phyloP scores from a whole-genome alignment of 2,888 invertebrate species.

The Euproctis similis region DNA sequence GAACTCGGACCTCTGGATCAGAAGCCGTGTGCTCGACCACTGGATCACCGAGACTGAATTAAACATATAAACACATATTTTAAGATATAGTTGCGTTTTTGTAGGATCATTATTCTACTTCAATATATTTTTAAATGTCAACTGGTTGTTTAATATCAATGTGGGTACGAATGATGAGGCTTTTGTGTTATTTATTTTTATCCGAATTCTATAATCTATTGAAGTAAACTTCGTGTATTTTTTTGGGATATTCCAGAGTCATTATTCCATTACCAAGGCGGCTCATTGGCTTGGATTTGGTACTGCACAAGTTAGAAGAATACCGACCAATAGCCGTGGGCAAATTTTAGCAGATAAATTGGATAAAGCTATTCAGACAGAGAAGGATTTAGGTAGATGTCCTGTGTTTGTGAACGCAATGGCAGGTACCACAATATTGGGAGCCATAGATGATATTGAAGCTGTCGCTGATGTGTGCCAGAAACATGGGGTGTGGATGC shows the following conservation, averaged over 20 bases:
- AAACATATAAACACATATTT: too few relatives aligned
- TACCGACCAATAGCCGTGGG: constrained; percentile 81
- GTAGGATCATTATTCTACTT: too few relatives aligned
- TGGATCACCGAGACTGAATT: too few relatives aligned
- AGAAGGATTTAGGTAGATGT: constrained; percentile 57
- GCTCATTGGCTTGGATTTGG: constrained; percentile 91
- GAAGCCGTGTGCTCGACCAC: too few relatives aligned
- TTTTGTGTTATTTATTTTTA: too few relatives aligned
- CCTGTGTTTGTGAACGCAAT: constrained; percentile 85
- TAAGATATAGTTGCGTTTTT: not conserved
- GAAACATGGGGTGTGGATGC: constrained; percentile 84
- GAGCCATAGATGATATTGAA: constrained; percentile 86
- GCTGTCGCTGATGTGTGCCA: constrained; percentile 81
- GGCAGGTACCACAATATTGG: constrained; percentile 88
- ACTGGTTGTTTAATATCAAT: too few relatives aligned
- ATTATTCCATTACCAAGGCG: constrained; percentile 88
- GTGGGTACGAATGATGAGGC: too few relatives aligned
- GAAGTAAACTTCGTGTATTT: not conserved
- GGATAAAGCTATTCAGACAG: constrained; percentile 70
- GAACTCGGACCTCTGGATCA: too few relatives aligned
- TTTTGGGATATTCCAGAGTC: constrained; percentile 67
- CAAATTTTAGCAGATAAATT: constrained; percentile 80
- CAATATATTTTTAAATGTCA: too few relatives aligned
- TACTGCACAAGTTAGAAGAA: constrained; percentile 78
- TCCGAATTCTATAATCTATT: not conserved